Percentiles rank a stretch among this genome's conserved stretches.
Conservation (phyloP, 1,140 invertebrate genomes). For the Aphaenogaster floridana region DNA sequence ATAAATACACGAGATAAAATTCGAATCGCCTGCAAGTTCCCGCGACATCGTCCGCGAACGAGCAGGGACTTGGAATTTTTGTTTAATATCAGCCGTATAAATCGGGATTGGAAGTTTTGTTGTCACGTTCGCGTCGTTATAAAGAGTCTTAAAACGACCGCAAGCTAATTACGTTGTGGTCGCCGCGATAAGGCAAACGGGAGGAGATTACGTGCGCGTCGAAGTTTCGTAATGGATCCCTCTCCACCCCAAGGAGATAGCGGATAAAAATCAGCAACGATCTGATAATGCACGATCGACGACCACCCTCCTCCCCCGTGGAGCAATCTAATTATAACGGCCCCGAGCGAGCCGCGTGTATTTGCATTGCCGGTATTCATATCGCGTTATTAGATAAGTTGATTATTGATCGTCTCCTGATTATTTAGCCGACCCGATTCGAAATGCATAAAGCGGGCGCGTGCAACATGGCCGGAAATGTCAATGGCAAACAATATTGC, state of each 20-base stretch:
- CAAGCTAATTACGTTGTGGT: constrained; percentile 23
- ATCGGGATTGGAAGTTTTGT: constrained; percentile 24
- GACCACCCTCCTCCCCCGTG: background rate
- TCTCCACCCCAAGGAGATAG: no score
- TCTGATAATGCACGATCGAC: constrained; percentile 27
- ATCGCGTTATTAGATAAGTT: constrained; percentile 58
- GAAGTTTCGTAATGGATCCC: background rate
- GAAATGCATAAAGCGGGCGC: constrained; percentile 34
- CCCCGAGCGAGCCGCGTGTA: background rate
- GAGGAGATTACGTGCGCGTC: constrained; percentile 3
- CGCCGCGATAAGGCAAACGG: background rate
- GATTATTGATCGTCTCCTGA: constrained; percentile 48
- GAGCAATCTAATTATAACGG: constrained; percentile 19
- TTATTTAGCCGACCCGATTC: constrained; percentile 54
- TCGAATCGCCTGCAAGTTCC: background rate
- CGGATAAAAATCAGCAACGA: constrained; percentile 25
- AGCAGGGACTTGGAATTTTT: background rate
- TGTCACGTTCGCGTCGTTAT: background rate
- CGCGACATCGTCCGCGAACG: background rate
- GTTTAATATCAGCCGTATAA: constrained; percentile 30
- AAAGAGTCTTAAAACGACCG: constrained; percentile 16
- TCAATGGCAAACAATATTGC: constrained; percentile 41
- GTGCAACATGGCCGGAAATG: constrained; percentile 26
- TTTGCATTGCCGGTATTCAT: constrained; percentile 34
- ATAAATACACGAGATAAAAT: constrained; percentile 24